Conservation (phyloP, 2,888 invertebrate genomes). For the Pimpla rufipes region DNA sequence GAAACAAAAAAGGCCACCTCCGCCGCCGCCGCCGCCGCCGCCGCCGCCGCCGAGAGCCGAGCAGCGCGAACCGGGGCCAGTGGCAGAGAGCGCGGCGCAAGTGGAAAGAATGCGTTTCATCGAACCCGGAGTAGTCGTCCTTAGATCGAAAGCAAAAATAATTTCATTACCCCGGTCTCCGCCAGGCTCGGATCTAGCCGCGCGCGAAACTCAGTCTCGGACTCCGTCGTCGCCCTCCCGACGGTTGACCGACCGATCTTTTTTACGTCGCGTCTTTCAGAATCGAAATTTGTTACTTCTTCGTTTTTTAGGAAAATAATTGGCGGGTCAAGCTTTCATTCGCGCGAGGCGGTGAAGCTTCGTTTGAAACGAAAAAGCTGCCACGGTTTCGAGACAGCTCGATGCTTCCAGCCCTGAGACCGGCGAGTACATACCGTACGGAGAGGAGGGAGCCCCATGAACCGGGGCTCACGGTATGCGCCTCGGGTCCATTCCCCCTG, state of each 20-base stretch:
- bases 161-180: slow-evolving; percentile 85
- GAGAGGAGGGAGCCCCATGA: slow-evolving; percentile 45
- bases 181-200: slow-evolving; percentile 76
- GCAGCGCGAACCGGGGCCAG: slow-evolving; percentile 58
- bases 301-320: neutral
- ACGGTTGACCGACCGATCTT: too few relatives aligned
- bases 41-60: neutral
- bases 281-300: neutral
- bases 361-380: neutral
- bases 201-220: neutral
- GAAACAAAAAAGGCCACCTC: slow-evolving; percentile 73
- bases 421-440: slow-evolving; percentile 10
- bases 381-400: neutral
- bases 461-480: slow-evolving; percentile 61
- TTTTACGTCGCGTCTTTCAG: neutral
- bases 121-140: slow-evolving; percentile 86
- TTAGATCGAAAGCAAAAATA: slow-evolving; percentile 87
- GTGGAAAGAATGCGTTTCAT: slow-evolving; percentile 82
- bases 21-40: slow-evolving; percentile 33
- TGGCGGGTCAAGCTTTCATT: neutral
- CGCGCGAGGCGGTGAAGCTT: neutral
- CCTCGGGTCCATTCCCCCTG: slow-evolving; percentile 59
- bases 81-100: slow-evolving; percentile 42
- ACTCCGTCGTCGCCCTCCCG: too few relatives aligned
- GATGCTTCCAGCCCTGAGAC: slow-evolving; percentile 72